These are phyloP conservation scores for Nomada ruficornis DNA, from an alignment of 2,888 invertebrate species.

Conservation along the genomic window DNA sequence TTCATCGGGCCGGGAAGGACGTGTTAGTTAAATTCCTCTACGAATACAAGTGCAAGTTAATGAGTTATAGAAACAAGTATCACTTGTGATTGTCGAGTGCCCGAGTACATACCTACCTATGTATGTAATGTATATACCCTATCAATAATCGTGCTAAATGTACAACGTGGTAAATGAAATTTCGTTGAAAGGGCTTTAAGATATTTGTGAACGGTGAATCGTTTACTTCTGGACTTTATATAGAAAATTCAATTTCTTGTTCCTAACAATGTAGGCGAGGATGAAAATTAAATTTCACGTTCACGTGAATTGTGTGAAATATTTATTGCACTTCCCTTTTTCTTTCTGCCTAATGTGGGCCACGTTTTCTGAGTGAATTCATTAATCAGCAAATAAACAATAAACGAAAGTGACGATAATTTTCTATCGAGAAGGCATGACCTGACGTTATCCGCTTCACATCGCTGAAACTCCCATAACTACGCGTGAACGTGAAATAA, in stretches of 20 bases:
- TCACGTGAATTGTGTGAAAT: not conserved
- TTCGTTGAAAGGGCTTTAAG: not conserved
- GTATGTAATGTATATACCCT: too few relatives aligned
- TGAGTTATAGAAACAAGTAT: not conserved
- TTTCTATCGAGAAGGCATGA: slow-evolving; percentile 75
- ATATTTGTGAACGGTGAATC: slow-evolving; percentile 1
- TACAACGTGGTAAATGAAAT: not conserved
- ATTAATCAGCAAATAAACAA: slow-evolving; percentile 59
- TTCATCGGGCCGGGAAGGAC: not conserved
- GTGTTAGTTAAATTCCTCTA: not conserved
- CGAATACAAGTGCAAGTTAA: not conserved
- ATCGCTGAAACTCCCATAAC: slow-evolving; percentile 42
- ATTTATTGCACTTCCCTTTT: too few relatives aligned
- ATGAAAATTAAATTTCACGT: not conserved
- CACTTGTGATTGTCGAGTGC: not conserved
- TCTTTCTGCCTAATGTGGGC: too few relatives aligned
- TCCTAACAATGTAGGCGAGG: not conserved
- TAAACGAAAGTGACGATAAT: slow-evolving; percentile 69
- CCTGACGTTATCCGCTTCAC: slow-evolving; percentile 66
- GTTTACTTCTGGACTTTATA: not conserved
- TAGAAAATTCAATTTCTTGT: too few relatives aligned
- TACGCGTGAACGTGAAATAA: slow-evolving; percentile 24
- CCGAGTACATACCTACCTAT: too few relatives aligned
- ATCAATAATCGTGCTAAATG: not conserved
- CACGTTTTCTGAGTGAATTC: too few relatives aligned